A percentile compares a stretch with the other conserved stretches of the same genome.
phyloP scores from a whole-genome alignment of 2,113 vertebrate genomes.

The Chroicocephalus ridibundus region DNA sequence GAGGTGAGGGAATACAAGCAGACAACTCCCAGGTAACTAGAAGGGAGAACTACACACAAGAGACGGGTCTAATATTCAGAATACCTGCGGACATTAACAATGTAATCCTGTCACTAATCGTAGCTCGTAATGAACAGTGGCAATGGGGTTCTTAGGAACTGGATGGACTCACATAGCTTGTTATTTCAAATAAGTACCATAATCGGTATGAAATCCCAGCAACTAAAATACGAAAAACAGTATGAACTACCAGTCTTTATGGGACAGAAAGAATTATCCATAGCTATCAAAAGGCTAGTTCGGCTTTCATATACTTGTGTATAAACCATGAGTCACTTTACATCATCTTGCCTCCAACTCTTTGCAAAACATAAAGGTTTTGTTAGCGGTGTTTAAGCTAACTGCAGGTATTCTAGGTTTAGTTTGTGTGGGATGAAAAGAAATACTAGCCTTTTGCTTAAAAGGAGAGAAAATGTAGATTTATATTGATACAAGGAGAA shows the following conservation, averaged over 20 bases:
- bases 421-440: conserved; percentile 21
- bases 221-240: conserved; percentile 21
- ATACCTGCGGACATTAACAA: conserved; percentile 9
- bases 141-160: conserved; percentile 29
- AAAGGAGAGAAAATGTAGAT: neutral
- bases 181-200: conserved; percentile 58
- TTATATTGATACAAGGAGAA: neutral
- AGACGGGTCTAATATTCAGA: conserved; percentile 28
- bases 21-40: conserved; percentile 43
- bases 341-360: conserved; percentile 5
- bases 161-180: neutral
- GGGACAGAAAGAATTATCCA: conserved; percentile 32
- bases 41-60: neutral
- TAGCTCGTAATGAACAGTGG: neutral
- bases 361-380: neutral
- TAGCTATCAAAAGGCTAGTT: conserved; percentile 45
- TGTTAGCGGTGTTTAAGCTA: conserved; percentile 42
- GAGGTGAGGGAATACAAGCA: conserved; percentile 13
- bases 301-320: conserved; percentile 4
- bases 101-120: conserved; percentile 5
- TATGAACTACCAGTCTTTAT: conserved; percentile 25
- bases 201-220: conserved; percentile 6
- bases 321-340: conserved; percentile 22
- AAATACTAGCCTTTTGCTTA: conserved; percentile 2
- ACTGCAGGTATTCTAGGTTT: conserved; percentile 31